Conservation (phyloP, 1,140 invertebrate species). For the Ips typographus region DNA sequence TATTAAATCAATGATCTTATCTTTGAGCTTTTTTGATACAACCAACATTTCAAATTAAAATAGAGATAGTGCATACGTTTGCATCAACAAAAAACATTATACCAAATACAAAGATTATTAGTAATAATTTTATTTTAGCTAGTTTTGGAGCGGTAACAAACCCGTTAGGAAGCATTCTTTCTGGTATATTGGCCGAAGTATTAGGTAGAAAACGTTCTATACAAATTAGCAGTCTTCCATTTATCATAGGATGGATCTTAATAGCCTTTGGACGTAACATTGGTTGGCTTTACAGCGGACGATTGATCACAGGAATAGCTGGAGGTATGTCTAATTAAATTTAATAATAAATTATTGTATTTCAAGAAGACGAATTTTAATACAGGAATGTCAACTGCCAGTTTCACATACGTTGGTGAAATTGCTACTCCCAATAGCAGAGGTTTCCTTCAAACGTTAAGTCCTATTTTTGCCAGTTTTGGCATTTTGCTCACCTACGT, state of each 20-base stretch:
- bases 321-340: slow-evolving; percentile 56
- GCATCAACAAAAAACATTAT: too few species aligned
- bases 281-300: slow-evolving; percentile 64
- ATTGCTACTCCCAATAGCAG: slow-evolving; percentile 59
- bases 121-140: slow-evolving; percentile 53
- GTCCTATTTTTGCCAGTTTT: slow-evolving; percentile 64
- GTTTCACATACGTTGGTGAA: slow-evolving; percentile 65
- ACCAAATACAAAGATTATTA: not conserved
- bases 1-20: too few species aligned
- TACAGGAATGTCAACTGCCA: slow-evolving; percentile 62
- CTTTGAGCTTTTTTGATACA: too few species aligned
- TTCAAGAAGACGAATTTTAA: not conserved
- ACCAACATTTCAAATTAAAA: too few species aligned
- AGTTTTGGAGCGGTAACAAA: slow-evolving; percentile 72
- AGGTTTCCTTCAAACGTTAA: slow-evolving; percentile 60
- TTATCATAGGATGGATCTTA: slow-evolving; percentile 72
- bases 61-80: too few species aligned
- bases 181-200: slow-evolving; percentile 66
- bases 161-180: slow-evolving; percentile 67
- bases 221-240: slow-evolving; percentile 70
- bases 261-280: slow-evolving; percentile 66
- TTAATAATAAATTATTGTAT: not conserved
- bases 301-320: slow-evolving; percentile 73
- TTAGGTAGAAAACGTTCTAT: slow-evolving; percentile 72
- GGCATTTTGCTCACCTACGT: slow-evolving; percentile 67